Evolutionary conservation across 2,113 vertebrate species (phyloP).

Genomic region (Dipodomys spectabilis): DNA sequence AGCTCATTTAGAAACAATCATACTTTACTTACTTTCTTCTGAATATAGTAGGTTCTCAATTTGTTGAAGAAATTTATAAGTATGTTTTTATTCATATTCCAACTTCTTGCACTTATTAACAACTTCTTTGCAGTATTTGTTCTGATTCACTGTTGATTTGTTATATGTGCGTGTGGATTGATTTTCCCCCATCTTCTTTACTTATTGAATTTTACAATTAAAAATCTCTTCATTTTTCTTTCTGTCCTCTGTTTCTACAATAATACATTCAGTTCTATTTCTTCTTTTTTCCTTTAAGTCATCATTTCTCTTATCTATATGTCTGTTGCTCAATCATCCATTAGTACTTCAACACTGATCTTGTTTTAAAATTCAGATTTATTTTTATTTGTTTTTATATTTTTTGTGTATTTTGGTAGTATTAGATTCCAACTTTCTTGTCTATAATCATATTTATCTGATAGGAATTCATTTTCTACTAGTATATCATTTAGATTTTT

Average conservation of each 20-base stretch:
- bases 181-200: neutral
- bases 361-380: slow-evolving; percentile 3
- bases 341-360: neutral
- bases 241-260: neutral
- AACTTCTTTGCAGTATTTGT: neutral
- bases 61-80: neutral
- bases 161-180: neutral
- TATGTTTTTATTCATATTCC: neutral
- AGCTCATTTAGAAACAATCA: neutral
- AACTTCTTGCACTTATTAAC: neutral
- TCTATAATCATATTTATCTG: neutral
- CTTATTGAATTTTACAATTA: neutral
- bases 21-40: slow-evolving; percentile 8
- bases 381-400: neutral
- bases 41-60: neutral
- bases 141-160: neutral
- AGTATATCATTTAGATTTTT: neutral
- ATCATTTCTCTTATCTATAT: neutral
- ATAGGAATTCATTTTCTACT: neutral
- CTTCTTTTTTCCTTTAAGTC: neutral
- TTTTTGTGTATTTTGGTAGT: neutral
- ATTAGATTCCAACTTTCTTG: neutral
- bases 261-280: neutral
- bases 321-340: neutral
- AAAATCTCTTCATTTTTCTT: neutral